phyloP scores from a whole-genome alignment of 2,113 vertebrate species.

The Erpornis zantholeuca region DNA sequence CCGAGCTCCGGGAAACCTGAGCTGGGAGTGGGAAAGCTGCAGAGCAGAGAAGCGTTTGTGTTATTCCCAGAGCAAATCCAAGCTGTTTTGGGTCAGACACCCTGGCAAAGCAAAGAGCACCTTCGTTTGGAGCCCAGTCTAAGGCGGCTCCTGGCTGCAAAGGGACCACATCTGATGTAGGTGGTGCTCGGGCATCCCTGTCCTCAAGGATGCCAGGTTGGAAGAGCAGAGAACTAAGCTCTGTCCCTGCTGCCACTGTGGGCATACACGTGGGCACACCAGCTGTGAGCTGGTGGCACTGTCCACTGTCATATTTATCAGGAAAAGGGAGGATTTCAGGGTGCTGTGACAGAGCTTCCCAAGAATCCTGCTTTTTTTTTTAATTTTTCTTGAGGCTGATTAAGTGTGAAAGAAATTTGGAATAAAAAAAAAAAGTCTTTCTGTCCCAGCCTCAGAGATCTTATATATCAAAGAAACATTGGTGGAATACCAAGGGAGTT shows the following conservation, averaged over 20 bases:
- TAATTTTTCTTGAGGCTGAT: neutral
- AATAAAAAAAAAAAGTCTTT: neutral
- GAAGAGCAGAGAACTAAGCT: neutral
- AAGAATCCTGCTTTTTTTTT: neutral
- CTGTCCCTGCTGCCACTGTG: neutral
- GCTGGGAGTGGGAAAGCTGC: neutral
- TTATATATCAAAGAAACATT: neutral
- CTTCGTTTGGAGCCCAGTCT: neutral
- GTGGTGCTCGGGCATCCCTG: neutral
- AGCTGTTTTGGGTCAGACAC: neutral
- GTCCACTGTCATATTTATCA: neutral
- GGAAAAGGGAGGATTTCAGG: neutral
- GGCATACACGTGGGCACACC: neutral
- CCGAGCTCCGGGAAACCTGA: constrained; percentile 12
- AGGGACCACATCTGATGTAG: neutral
- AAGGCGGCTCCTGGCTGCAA: neutral
- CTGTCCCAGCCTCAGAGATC: neutral
- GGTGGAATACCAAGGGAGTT: neutral
- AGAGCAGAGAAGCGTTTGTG: neutral
- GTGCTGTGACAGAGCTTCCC: neutral
- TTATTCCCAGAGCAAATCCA: constrained; percentile 21
- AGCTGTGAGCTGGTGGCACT: neutral
- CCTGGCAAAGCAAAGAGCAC: neutral
- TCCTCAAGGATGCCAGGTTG: neutral
- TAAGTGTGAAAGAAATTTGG: neutral